Conservation (phyloP, 2,797 vertebrate genomes). For the Eulemur rubriventer region DNA sequence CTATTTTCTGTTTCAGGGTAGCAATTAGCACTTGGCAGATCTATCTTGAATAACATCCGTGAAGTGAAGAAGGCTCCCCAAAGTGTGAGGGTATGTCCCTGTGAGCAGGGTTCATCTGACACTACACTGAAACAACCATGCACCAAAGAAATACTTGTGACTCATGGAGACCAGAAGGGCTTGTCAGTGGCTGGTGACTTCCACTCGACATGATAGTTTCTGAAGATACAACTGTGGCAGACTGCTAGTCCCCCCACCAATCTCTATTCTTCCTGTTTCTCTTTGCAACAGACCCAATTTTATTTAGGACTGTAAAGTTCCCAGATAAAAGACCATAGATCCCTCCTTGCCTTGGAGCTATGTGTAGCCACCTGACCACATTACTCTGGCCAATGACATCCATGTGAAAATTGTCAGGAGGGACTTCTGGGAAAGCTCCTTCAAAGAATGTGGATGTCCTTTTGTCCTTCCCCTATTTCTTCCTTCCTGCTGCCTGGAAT, state of each 20-base stretch:
- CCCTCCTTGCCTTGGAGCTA: background rate
- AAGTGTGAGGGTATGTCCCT: background rate
- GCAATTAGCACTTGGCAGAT: background rate
- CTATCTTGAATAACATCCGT: background rate
- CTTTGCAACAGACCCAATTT: background rate
- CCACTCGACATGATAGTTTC: background rate
- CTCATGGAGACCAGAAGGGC: background rate
- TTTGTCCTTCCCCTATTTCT: background rate
- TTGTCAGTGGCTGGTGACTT: background rate
- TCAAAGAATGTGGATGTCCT: background rate
- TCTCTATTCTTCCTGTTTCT: conserved; percentile 2
- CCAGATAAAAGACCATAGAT: background rate
- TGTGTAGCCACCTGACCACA: background rate
- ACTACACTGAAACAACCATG: background rate
- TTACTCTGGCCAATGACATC: background rate
- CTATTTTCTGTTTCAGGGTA: background rate
- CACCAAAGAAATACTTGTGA: background rate
- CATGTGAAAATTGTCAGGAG: background rate
- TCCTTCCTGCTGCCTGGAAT: background rate
- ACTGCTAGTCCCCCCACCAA: background rate
- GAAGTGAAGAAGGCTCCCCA: background rate
- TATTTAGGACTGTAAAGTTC: background rate
- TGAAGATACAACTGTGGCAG: background rate
- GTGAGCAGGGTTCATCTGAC: background rate
- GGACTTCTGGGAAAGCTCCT: background rate